Conservation (phyloP, 2,797 vertebrate species). For the Champsocephalus gunnari region DNA sequence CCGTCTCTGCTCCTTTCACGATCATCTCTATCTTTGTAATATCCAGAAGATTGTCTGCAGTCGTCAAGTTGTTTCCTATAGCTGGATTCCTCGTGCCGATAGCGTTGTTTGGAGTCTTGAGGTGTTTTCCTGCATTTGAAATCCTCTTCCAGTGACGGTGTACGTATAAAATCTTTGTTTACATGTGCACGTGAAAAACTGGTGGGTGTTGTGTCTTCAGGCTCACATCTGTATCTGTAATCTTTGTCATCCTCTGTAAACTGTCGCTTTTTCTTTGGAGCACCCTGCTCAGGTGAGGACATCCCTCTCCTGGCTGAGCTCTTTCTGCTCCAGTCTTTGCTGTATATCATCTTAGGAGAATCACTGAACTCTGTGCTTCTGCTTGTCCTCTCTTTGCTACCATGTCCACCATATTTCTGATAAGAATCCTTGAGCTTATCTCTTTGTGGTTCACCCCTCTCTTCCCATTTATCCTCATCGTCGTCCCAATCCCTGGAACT, state of each 20-base stretch:
- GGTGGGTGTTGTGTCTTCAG: conserved; percentile 41
- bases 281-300: conserved; percentile 49
- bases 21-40: conserved; percentile 39
- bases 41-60: conserved; percentile 30
- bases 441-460: conserved; percentile 39
- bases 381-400: conserved; percentile 29
- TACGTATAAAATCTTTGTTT: conserved; percentile 42
- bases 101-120: conserved; percentile 51
- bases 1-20: conserved; percentile 29
- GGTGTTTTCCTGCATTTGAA: conserved; percentile 48
- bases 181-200: conserved; percentile 20
- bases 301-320: conserved; percentile 58
- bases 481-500: conserved; percentile 53
- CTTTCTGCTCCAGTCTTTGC: conserved; percentile 54
- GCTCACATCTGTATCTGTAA: conserved; percentile 50
- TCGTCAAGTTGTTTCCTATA: conserved; percentile 46
- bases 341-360: conserved; percentile 46
- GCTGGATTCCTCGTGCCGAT: conserved; percentile 31
- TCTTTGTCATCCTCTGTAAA: conserved; percentile 28
- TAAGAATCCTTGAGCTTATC: conserved; percentile 26
- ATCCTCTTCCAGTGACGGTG: conserved; percentile 45
- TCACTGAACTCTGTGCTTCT: conserved; percentile 45
- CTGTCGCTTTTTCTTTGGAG: conserved; percentile 53
- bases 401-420: conserved; percentile 34
- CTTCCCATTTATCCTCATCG: conserved; percentile 48